Evolutionary conservation across 30 jellyfish, hydroid and myxozoan species (phyloP).

Genomic region (Mastigias papua): DNA sequence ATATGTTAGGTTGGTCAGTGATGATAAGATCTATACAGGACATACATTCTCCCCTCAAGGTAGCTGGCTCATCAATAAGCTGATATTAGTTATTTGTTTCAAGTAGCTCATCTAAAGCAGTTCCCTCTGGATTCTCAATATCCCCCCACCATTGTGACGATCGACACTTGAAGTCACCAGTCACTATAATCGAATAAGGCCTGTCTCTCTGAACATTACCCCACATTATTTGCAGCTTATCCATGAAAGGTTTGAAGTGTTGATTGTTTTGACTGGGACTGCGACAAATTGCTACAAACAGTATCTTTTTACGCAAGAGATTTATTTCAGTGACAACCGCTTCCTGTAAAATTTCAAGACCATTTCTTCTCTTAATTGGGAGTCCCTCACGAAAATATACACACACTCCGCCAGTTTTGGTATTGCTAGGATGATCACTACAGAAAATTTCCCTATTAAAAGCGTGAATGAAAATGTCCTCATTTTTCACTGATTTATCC

Average conservation of each 20-base stretch:
- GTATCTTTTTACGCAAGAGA: constrained; percentile 6
- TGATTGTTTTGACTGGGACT: constrained; percentile 49
- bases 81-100: constrained; percentile 51
- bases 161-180: constrained; percentile 49
- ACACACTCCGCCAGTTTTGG: constrained; percentile 59
- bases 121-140: constrained; percentile 50
- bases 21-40: constrained; percentile 63
- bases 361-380: constrained; percentile 47
- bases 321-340: constrained; percentile 35
- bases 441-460: constrained; percentile 16
- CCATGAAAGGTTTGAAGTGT: constrained; percentile 17
- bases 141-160: constrained; percentile 71
- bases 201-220: not conserved
- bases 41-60: constrained; percentile 48
- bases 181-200: constrained; percentile 17
- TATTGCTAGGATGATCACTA: constrained; percentile 50
- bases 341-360: constrained; percentile 41
- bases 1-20: constrained; percentile 70
- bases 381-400: constrained; percentile 39
- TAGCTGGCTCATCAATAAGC: constrained; percentile 60
- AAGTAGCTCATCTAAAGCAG: constrained; percentile 69
- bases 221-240: not conserved
- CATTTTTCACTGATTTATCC: not conserved
- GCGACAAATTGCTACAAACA: constrained; percentile 20
- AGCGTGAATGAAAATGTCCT: not conserved